Conservation (phyloP, 1,140 invertebrate species). For the Lamellibrachia luymesi region DNA sequence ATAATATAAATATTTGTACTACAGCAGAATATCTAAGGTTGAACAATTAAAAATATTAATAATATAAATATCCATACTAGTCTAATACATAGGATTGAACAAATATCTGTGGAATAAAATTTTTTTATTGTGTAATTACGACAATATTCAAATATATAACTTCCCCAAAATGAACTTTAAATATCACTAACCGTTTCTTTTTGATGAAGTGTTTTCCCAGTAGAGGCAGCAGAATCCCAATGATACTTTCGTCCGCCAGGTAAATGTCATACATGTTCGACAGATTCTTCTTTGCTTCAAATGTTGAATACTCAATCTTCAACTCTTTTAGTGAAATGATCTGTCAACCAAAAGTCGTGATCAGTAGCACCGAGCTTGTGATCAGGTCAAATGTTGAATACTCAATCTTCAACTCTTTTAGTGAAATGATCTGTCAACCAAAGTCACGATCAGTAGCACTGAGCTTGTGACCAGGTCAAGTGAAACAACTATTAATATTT, state of each 20-base stretch:
- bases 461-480: neutral
- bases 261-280: slow-evolving; percentile 51
- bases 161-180: neutral
- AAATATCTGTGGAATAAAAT: neutral
- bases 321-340: slow-evolving; percentile 53
- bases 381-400: slow-evolving; percentile 54
- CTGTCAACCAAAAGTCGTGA: slow-evolving; percentile 27
- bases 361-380: no score
- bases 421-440: slow-evolving; percentile 45
- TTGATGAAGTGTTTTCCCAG: slow-evolving; percentile 53
- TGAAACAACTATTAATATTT: neutral
- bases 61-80: neutral
- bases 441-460: neutral
- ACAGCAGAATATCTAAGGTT: neutral
- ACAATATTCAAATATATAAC: neutral
- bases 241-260: slow-evolving; percentile 50
- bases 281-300: slow-evolving; percentile 51
- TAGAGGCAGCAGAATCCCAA: slow-evolving; percentile 40
- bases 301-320: slow-evolving; percentile 52
- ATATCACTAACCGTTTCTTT: slow-evolving; percentile 40
- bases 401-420: slow-evolving; percentile 52
- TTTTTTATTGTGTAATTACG: neutral
- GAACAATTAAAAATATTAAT: neutral
- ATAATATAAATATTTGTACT: neutral
- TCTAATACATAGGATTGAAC: neutral